phyloP scores from a whole-genome alignment of 2,888 invertebrate genomes.

The Microctonus hyperodae region DNA sequence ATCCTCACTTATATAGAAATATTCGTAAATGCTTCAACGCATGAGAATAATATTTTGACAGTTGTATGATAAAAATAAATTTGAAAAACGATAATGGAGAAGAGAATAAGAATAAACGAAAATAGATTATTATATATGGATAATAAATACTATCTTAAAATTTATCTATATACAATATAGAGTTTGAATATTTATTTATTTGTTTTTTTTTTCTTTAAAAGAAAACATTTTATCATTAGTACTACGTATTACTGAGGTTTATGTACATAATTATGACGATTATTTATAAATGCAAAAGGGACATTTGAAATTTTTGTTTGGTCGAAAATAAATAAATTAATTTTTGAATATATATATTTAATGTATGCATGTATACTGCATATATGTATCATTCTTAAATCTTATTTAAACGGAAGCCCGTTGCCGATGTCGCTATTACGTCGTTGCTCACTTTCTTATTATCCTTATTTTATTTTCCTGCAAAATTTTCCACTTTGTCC shows the following conservation, averaged over 20 bases:
- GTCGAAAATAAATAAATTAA: not conserved
- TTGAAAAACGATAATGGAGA: not conserved
- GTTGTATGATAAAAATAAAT: slow-evolving; percentile 2
- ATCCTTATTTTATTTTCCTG: slow-evolving; percentile 30
- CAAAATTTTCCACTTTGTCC: slow-evolving; percentile 26
- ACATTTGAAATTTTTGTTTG: not conserved
- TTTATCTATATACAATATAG: not conserved
- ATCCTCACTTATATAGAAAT: not conserved
- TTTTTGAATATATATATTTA: not conserved
- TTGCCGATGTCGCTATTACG: not conserved
- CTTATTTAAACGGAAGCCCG: not conserved
- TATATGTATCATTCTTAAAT: not conserved
- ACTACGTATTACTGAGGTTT: not conserved
- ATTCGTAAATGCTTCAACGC: not conserved
- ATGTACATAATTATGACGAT: not conserved
- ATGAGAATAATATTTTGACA: slow-evolving; percentile 2
- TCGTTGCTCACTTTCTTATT: not conserved
- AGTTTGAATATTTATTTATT: not conserved
- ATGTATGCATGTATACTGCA: too few relatives aligned
- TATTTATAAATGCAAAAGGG: not conserved
- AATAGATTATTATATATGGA: too few relatives aligned
- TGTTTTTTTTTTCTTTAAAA: not conserved
- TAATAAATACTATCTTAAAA: too few relatives aligned
- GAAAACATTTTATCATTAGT: too few relatives aligned
- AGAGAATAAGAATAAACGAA: not conserved